These are phyloP conservation scores for Tragelaphus strepsiceros DNA, from an alignment of 2,113 vertebrate genomes.

Conservation along the genomic window DNA sequence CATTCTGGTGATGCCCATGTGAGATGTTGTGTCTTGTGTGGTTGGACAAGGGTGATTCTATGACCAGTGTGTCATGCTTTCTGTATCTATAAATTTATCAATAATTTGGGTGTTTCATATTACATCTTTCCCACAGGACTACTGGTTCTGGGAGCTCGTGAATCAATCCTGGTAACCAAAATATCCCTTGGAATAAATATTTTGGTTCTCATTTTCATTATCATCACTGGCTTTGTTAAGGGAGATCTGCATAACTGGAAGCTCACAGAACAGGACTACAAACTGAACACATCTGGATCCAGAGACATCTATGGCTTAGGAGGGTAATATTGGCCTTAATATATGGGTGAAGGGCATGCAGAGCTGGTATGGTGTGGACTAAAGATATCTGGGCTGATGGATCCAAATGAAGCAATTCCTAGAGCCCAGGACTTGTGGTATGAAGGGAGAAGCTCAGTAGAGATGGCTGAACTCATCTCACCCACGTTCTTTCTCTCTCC, in stretches of 20 bases:
- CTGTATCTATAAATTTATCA: background rate
- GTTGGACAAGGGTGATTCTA: background rate
- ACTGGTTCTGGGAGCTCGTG: accelerated
- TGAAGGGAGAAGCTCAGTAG: too few relatives aligned
- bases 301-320: background rate
- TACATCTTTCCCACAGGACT: background rate
- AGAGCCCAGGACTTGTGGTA: background rate
- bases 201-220: conserved; percentile 88
- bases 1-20: background rate
- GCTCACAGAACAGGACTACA: conserved; percentile 77
- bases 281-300: accelerated
- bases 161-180: conserved; percentile 86
- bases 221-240: conserved; percentile 88
- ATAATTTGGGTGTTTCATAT: background rate
- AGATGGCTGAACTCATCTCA: accelerated
- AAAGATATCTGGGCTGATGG: conserved; percentile 58
- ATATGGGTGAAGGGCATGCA: accelerated
- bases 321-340: conserved; percentile 31
- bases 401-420: accelerated
- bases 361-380: too few relatives aligned
- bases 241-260: conserved; percentile 87
- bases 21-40: accelerated
- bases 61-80: background rate
- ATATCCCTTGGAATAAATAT: conserved; percentile 90
- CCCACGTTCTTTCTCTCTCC: accelerated